Conservation (phyloP, 2,113 vertebrate species). For the Urocolius indicus region DNA sequence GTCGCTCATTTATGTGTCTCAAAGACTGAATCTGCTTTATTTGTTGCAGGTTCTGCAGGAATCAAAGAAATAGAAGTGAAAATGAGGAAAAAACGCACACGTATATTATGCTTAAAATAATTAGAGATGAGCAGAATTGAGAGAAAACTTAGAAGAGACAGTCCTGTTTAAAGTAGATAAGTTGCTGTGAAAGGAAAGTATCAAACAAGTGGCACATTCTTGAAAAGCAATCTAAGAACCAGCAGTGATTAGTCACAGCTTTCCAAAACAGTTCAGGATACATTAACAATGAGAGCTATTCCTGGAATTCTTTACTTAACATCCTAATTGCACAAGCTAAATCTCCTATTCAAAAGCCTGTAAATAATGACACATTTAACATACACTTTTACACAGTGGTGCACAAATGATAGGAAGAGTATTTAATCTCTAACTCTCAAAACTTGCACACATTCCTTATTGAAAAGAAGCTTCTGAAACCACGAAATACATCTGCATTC, state of each 20-base stretch:
- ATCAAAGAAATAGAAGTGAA: conserved; percentile 78
- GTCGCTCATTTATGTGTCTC: conserved; percentile 94
- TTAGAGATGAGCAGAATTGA: conserved; percentile 14
- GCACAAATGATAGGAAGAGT: neutral
- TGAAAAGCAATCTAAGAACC: conserved; percentile 66
- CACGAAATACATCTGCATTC: neutral
- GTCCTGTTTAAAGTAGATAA: conserved; percentile 31
- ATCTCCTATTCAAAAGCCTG: conserved; percentile 22
- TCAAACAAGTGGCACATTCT: conserved; percentile 55
- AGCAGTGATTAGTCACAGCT: conserved; percentile 48
- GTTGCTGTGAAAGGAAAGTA: conserved; percentile 12
- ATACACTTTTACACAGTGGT: neutral
- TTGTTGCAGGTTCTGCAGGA: conserved; percentile 93
- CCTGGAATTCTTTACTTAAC: conserved; percentile 66
- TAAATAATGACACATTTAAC: neutral
- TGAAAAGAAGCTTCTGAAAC: neutral
- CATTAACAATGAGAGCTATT: conserved; percentile 60
- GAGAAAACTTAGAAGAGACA: conserved; percentile 34
- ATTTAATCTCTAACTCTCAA: neutral
- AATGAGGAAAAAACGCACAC: neutral
- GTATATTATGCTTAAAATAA: conserved; percentile 45
- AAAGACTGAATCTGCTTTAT: conserved; percentile 97
- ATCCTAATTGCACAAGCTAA: conserved; percentile 50
- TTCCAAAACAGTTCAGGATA: conserved; percentile 62
- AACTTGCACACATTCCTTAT: neutral